phyloP scores from a whole-genome alignment of 2,888 invertebrate species.

The Neelides folsomi region DNA sequence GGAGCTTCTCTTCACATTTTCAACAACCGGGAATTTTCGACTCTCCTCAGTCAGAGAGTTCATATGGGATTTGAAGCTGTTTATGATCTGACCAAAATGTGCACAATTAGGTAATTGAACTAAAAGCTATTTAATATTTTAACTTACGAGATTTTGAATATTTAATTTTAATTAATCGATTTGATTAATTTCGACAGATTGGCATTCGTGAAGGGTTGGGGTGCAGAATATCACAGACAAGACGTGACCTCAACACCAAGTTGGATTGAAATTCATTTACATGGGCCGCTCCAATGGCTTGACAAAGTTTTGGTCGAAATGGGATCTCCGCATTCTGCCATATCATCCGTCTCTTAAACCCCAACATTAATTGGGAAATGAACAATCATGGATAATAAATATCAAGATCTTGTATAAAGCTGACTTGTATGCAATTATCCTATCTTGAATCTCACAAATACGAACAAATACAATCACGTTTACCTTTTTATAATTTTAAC shows the following conservation, averaged over 20 bases:
- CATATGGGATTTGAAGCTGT: constrained; percentile 98
- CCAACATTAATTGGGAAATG: background rate
- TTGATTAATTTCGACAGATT: constrained; percentile 47
- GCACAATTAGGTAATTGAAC: constrained; percentile 59
- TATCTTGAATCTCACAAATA: no score
- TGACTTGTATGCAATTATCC: no score
- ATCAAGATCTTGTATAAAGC: no score
- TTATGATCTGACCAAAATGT: constrained; percentile 98
- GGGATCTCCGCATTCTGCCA: constrained; percentile 95
- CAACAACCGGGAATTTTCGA: constrained; percentile 95
- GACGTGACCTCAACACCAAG: constrained; percentile 98
- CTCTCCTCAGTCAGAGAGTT: constrained; percentile 82
- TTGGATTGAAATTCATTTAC: constrained; percentile 98
- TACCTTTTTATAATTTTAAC: no score
- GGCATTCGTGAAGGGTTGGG: constrained; percentile 99
- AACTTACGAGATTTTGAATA: no score
- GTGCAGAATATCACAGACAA: constrained; percentile 96
- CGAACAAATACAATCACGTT: no score
- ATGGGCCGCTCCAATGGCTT: constrained; percentile 95
- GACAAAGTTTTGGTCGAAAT: constrained; percentile 97
- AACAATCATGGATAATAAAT: no score
- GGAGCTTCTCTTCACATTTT: constrained; percentile 96
- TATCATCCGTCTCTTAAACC: constrained; percentile 77
- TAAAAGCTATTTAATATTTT: constrained; percentile 5
- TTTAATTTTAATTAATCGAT: no score